Base-by-base conservation (phyloP, 2,797 vertebrate genomes). In the Xerus rutilus region DNA sequence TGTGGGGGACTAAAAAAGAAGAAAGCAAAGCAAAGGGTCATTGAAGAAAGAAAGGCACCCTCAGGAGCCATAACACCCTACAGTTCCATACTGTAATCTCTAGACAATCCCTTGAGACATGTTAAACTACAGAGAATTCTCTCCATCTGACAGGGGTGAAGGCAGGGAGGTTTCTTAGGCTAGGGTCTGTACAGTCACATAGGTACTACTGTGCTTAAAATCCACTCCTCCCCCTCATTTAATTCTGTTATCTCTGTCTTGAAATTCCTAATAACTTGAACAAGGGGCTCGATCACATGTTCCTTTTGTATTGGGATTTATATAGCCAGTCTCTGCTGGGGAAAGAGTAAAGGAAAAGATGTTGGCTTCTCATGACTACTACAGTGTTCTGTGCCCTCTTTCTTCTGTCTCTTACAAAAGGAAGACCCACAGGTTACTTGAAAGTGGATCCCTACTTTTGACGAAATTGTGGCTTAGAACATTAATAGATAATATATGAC, bases 241-340 rank as follows among this genome's bases (percentile, higher is more conserved):
- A 72, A 87, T 72, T 86, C 25, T 86, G n/a, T 73, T 92, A 54
- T 67, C 74, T 20, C 59, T n/a, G 1, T 81, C 69, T 85, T 94
- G 49, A 96, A 78, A 96, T 85, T 74, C 30, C 74, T 86, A 62
- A 35, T 69, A 85, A 91, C 49, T 91, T 73, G 52, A 92, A 83
- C 62, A 95, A 73, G 49, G 30, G 21, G 2, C 35, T 39, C 74
- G 1, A 28, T 23, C 74, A 89, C 67, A 54, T 57, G 64, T 81
- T 79, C 39, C 30, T 89, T 93, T 92, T 95, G 69, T 28, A 21
- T 11, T 77, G 35, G 47, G 13, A 93, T 49, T 73, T 59, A 43
- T 45, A 28, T 67, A 86, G 35, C 62, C 79, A 77, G 54, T 72
- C 28, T 30, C 52, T 35, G 25, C 28, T 92, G 21, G 28, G 11